Evolutionary conservation across 2,797 vertebrate species (phyloP), one percentile per base, ranked within the genome.

Genomic region (Benthosema pterotum): DNA sequence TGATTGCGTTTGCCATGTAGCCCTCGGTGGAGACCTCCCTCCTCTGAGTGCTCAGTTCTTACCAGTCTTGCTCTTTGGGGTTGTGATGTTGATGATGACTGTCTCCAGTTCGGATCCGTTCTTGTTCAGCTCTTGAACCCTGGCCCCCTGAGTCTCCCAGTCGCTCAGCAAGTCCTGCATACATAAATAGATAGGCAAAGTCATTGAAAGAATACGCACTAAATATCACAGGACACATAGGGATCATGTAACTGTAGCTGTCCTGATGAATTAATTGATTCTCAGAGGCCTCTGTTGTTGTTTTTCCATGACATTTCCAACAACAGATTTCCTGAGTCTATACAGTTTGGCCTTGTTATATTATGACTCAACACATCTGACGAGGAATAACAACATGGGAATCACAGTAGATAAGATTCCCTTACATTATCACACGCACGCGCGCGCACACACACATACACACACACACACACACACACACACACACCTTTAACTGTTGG

Each of bases 101-200:
- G 90, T 93, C 90, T 99, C 97, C 76, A 99, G 90, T 76, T 98
- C 92, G 0, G 94, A 92, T 63, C 97, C 95, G 11, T 90, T 94
- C 80, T 83, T 90, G 73, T 91, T 92, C 38, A 99, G 91, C 66
- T 97, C 95, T 81, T 96, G 94, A 51, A 98, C 93, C 17, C 93
- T 87, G 5, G 80, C 64, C 16, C 85, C 89, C 57, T 94, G 95
- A 1, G 87, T 92, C 68, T 93, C 86, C 96, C 97, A 99, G 71
- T 97, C 95, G 42, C 82, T 89, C 67, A 95, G 67, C 46, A 99
- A 86, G 74, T 91, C 90, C 97, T 99, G 85, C 15, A 49, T 77
- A 50, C 4, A 71, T 0, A 58, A 42, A 28, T 14, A 38, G 8
- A 38, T 2, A 11, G 32, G 7, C 32, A 9, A n/a, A 38, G 32